Evolutionary conservation across 2,113 vertebrate genomes (phyloP), one percentile per base, ranked within the genome.

Genomic region (Tenebrosternarchus preto): DNA sequence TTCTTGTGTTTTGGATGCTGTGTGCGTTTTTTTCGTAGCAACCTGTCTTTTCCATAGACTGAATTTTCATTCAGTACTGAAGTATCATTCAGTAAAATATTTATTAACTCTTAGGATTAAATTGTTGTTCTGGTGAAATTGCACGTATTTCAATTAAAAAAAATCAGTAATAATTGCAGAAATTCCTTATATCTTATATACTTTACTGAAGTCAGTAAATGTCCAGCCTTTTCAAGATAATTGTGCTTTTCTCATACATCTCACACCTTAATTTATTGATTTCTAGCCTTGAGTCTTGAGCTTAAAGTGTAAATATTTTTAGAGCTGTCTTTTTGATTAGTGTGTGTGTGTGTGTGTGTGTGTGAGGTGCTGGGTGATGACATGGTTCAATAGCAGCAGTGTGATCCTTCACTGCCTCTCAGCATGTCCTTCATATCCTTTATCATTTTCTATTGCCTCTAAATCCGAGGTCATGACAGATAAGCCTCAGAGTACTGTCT

Each of bases 401-500:
- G 76, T 72, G 73, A 74, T 71, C 77, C 67, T 36, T 78, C 72
- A 77, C 76, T 74, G 63, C 39, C 78, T 81, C 78, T 82, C 80
- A 69, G 82, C 76, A 60, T 29, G 53, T 77, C 81, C 69, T 78
- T 78, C 59, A 69, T 80, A 80, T 83, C 83, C 78, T 84, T 83
- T 84, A 84, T 84, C 80, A 78, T 82, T 84, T 86, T 82, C 83
- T 80, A 81, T 84, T 86, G 85, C 73, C 74, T 81, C 50, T 81
- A 86, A 85, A 86, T 86, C 85, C 39, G 78, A 84, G 83, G 80
- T 81, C 83, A 86, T 82, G 75, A 83, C 81, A 86, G 80, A 86
- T 84, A 84, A 84, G 80, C 56, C 77, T 78, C 66, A 63, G 60
- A 73, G 73, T 56, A n/a, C 20, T 39, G 36, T 68, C 24, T 43